Conservation (phyloP, 1,140 invertebrate species). For the Eueides isabella region DNA sequence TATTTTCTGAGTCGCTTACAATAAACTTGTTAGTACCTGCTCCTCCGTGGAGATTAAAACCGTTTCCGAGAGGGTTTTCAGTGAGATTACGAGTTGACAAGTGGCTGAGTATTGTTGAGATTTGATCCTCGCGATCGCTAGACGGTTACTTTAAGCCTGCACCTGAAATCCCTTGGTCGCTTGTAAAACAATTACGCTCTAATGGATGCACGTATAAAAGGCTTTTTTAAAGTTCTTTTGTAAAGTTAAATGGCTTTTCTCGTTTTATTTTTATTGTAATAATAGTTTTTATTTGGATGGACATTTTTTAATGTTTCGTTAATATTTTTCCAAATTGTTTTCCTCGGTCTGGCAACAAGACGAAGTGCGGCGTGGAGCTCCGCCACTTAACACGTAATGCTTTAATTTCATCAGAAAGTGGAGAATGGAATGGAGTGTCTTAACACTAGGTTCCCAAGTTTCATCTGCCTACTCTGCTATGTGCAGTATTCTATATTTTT, state of each 20-base stretch:
- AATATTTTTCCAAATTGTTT: too few species aligned
- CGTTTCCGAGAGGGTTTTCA: conserved; percentile 51
- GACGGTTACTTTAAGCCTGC: conserved; percentile 3
- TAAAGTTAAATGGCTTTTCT: background rate
- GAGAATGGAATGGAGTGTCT: too few species aligned
- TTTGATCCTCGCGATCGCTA: conserved; percentile 37
- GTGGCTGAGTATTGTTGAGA: conserved; percentile 56
- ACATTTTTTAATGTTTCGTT: background rate
- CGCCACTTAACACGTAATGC: too few species aligned
- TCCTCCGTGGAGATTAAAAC: conserved; percentile 51
- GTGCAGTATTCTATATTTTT: too few species aligned
- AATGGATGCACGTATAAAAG: conserved; percentile 12
- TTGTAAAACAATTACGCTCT: background rate
- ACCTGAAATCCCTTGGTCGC: background rate
- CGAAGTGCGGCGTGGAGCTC: too few species aligned
- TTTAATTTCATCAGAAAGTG: too few species aligned
- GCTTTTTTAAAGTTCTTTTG: background rate
- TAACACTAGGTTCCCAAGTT: too few species aligned
- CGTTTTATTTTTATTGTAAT: background rate
- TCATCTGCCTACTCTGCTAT: too few species aligned
- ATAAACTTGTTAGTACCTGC: conserved; percentile 57
- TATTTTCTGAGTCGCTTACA: conserved; percentile 48
- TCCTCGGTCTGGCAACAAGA: too few species aligned
- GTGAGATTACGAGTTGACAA: conserved; percentile 59
- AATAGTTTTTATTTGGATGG: background rate